These are phyloP conservation scores for Triops longicaudatus DNA, from an alignment of 1,140 invertebrate species.

Conservation along the genomic window DNA sequence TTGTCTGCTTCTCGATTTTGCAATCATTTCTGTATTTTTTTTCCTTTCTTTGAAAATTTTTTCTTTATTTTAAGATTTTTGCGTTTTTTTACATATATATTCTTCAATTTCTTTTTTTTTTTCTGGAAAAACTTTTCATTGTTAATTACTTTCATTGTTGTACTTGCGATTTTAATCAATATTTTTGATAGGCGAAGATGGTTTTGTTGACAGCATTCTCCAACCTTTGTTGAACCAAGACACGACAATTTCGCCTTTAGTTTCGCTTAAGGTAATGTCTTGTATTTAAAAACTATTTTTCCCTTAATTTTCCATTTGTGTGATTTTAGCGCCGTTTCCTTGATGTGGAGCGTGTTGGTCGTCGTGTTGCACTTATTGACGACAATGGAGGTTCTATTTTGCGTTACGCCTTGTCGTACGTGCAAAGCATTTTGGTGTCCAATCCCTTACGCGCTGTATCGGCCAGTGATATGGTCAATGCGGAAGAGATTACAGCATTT, in stretches of 20 bases:
- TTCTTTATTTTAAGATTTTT: no score
- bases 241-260: conserved; percentile 16
- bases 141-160: no score
- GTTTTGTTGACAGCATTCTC: conserved; percentile 49
- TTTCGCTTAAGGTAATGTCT: conserved; percentile 23
- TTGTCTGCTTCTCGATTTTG: background rate
- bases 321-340: conserved; percentile 71
- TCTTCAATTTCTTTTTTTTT: no score
- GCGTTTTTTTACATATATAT: no score
- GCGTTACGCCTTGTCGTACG: conserved; percentile 75
- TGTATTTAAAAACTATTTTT: background rate
- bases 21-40: background rate
- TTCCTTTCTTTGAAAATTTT: no score
- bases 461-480: conserved; percentile 57
- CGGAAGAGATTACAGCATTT: conserved; percentile 65
- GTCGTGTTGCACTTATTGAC: conserved; percentile 70
- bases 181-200: conserved; percentile 42
- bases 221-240: background rate
- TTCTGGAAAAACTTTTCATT: no score
- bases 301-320: background rate
- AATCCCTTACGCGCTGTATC: conserved; percentile 50
- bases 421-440: conserved; percentile 57
- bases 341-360: conserved; percentile 50
- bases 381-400: conserved; percentile 65
- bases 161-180: background rate